Evolutionary conservation across 2,888 invertebrate genomes (phyloP).

Genomic region (Oasisia sp.): DNA sequence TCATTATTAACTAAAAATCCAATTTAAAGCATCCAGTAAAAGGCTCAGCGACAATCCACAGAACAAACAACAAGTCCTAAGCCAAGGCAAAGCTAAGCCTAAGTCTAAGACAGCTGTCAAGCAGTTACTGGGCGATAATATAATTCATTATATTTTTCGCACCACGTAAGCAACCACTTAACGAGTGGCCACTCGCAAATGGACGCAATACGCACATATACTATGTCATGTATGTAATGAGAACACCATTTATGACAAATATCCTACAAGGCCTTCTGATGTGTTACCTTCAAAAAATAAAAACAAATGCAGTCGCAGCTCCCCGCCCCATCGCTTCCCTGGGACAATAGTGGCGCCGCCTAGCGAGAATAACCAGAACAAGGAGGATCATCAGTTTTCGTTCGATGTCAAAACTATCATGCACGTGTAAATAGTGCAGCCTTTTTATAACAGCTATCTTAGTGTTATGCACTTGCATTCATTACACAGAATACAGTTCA

Average conservation of each 20-base stretch:
- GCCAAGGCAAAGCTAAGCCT: neutral
- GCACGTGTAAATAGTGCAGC: neutral
- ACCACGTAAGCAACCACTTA: neutral
- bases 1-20: too few species aligned
- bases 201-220: neutral
- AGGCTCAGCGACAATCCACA: too few species aligned
- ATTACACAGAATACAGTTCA: neutral
- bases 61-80: too few species aligned
- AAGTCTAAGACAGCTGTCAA: too few species aligned
- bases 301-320: neutral
- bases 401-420: neutral
- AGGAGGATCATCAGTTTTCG: neutral
- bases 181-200: neutral
- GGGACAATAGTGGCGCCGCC: neutral
- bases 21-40: too few species aligned
- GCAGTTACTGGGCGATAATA: neutral
- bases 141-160: neutral
- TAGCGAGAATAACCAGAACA: neutral
- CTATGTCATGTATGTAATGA: neutral
- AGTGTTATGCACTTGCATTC: neutral
- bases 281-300: neutral
- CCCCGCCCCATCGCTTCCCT: neutral
- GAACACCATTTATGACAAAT: neutral
- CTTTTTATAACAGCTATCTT: neutral
- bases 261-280: neutral